Evolutionary conservation across 2,797 vertebrate species (phyloP).

Genomic region (Adrianichthys oophorus): DNA sequence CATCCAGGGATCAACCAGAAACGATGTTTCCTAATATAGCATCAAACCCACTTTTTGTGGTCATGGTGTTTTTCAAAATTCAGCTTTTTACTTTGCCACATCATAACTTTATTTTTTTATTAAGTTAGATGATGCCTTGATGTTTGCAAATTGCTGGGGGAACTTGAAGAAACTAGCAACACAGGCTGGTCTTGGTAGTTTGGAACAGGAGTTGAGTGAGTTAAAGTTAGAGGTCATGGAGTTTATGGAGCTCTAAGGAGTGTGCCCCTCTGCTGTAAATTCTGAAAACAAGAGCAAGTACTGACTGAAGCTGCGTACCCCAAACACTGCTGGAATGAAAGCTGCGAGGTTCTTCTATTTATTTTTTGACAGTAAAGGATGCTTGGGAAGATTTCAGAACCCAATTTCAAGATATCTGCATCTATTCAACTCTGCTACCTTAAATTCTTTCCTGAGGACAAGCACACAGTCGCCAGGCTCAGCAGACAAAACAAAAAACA

Average conservation of each 20-base stretch:
- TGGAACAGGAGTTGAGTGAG: slow-evolving; percentile 21
- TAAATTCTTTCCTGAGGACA: slow-evolving; percentile 61
- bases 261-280: slow-evolving; percentile 21
- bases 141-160: slow-evolving; percentile 36
- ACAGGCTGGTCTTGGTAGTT: slow-evolving; percentile 37
- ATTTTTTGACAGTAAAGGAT: slow-evolving; percentile 26
- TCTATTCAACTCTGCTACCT: slow-evolving; percentile 39
- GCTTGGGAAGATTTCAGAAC: slow-evolving; percentile 44
- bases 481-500: slow-evolving; percentile 66
- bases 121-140: slow-evolving; percentile 47
- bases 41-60: slow-evolving; percentile 49
- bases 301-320: slow-evolving; percentile 50
- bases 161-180: slow-evolving; percentile 30
- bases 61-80: slow-evolving; percentile 31
- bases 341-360: slow-evolving; percentile 27
- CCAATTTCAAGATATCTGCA: slow-evolving; percentile 53
- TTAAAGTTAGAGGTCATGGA: slow-evolving; percentile 24
- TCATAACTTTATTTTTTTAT: slow-evolving; percentile 32
- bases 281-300: slow-evolving; percentile 17
- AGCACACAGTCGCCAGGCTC: slow-evolving; percentile 37
- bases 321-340: slow-evolving; percentile 38
- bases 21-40: slow-evolving; percentile 66
- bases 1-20: slow-evolving; percentile 12
- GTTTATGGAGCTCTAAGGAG: slow-evolving; percentile 27
- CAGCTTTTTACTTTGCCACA: no score